Conservation (phyloP, 2,888 invertebrate species). For the Epirrhoe tristata region DNA sequence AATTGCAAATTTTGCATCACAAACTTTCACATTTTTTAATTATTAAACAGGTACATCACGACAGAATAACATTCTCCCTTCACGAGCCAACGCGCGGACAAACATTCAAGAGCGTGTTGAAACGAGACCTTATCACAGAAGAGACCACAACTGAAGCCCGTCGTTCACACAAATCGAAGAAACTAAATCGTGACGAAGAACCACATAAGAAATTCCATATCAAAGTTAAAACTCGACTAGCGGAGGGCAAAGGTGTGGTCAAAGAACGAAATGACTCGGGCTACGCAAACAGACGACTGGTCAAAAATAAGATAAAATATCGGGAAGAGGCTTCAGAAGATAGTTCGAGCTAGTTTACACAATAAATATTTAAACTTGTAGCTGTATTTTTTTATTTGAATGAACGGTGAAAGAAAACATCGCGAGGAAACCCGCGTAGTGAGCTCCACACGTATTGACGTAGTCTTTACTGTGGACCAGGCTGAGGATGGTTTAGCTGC, state of each 20-base stretch:
- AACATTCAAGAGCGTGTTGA: slow-evolving; percentile 77
- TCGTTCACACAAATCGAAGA: slow-evolving; percentile 54
- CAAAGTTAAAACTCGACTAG: slow-evolving; percentile 54
- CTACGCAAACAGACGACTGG: slow-evolving; percentile 54
- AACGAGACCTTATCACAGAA: slow-evolving; percentile 63
- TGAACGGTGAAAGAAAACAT: too few relatives aligned
- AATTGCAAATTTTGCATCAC: too few relatives aligned
- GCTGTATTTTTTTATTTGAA: too few relatives aligned
- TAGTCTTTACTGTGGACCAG: too few relatives aligned
- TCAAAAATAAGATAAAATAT: slow-evolving; percentile 72
- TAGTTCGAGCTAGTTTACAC: slow-evolving; percentile 60
- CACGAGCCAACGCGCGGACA: slow-evolving; percentile 78
- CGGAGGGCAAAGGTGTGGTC: slow-evolving; percentile 66
- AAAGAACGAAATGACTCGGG: slow-evolving; percentile 71
- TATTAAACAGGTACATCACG: slow-evolving; percentile 81
- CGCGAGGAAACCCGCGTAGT: too few relatives aligned
- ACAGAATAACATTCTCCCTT: slow-evolving; percentile 76
- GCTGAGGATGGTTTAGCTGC: too few relatives aligned
- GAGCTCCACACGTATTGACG: too few relatives aligned
- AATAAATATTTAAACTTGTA: neutral
- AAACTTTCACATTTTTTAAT: too few relatives aligned
- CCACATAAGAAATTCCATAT: slow-evolving; percentile 58
- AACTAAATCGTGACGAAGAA: slow-evolving; percentile 52
- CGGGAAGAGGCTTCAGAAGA: slow-evolving; percentile 75
- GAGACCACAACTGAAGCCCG: slow-evolving; percentile 52